Conservation (phyloP, 2,113 vertebrate genomes). For the Sarotherodon lohbergeri region DNA sequence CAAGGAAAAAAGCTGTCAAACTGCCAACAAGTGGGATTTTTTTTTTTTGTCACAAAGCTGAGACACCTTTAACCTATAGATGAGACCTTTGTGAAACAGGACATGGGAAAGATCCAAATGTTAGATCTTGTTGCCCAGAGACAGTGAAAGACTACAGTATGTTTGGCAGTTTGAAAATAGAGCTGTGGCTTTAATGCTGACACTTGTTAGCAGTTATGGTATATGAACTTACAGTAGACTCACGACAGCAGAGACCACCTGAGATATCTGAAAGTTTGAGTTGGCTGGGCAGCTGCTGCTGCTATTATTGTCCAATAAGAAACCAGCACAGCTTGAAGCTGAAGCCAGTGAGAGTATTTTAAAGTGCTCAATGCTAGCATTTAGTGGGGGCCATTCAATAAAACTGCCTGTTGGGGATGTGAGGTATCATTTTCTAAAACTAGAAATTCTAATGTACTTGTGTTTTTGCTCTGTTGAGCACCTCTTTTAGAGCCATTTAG, state of each 20-base stretch:
- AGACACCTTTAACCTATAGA: not conserved
- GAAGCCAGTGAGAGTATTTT: not conserved
- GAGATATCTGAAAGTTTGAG: not conserved
- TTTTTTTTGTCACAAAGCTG: not conserved
- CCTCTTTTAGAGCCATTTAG: not conserved
- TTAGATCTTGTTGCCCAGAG: not conserved
- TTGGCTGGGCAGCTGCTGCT: not conserved
- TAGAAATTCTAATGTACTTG: not conserved
- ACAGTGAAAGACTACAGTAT: not conserved
- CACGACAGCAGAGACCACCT: not conserved
- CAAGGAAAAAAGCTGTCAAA: conserved; percentile 1
- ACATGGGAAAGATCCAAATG: fast-evolving
- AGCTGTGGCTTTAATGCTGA: not conserved
- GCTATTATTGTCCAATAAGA: not conserved
- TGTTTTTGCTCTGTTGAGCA: not conserved
- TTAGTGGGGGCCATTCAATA: not conserved
- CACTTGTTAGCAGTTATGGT: not conserved
- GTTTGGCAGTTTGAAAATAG: not conserved
- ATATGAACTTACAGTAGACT: not conserved
- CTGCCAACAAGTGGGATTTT: not conserved
- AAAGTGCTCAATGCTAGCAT: not conserved
- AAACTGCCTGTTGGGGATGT: not conserved
- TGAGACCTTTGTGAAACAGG: not conserved
- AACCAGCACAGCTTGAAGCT: not conserved
- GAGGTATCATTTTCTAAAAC: not conserved